Conservation (phyloP, 1,140 invertebrate genomes). For the Macrotrachela quadricornifera region DNA sequence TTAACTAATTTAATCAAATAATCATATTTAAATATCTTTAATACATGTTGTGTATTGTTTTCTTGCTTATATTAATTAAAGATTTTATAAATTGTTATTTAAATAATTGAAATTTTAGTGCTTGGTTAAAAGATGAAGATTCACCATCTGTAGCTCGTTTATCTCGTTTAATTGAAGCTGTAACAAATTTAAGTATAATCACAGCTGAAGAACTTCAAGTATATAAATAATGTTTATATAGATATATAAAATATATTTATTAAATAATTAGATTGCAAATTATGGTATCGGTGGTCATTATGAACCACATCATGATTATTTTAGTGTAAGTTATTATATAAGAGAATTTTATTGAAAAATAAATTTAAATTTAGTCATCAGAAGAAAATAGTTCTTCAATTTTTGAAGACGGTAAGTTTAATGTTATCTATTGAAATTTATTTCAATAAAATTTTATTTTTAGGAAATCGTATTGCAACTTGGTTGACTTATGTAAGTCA, state of each 20-base stretch:
- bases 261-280: constrained; percentile 66
- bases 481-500: constrained; percentile 55
- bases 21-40: too few relatives aligned
- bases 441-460: constrained; percentile 21
- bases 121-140: neutral
- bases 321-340: constrained; percentile 18
- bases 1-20: too few relatives aligned
- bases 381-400: too few relatives aligned
- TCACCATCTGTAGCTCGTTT: neutral
- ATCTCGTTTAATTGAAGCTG: neutral
- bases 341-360: neutral
- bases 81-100: too few relatives aligned
- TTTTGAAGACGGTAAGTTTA: constrained; percentile 23
- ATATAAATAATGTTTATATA: neutral
- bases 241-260: too few relatives aligned
- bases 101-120: too few relatives aligned
- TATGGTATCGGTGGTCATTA: constrained; percentile 98
- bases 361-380: too few relatives aligned
- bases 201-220: constrained; percentile 9
- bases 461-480: constrained; percentile 77
- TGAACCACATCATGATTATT: constrained; percentile 92
- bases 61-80: too few relatives aligned
- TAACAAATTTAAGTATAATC: constrained; percentile 4
- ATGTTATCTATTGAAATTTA: too few relatives aligned
- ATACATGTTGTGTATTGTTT: too few relatives aligned